phyloP scores from a whole-genome alignment of 2,797 vertebrate species.

The Potorous gilbertii region DNA sequence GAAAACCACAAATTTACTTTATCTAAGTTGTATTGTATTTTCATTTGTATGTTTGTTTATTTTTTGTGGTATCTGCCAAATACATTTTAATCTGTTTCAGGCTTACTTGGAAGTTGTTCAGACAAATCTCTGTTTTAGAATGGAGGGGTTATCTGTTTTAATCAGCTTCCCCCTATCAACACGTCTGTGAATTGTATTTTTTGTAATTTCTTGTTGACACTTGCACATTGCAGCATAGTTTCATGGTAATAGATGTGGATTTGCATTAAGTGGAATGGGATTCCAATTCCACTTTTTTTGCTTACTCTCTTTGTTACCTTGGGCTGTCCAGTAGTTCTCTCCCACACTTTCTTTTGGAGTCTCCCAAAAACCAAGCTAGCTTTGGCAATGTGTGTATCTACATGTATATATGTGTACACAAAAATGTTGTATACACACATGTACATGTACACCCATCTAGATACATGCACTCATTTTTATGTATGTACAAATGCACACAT shows the following conservation, averaged over 20 bases:
- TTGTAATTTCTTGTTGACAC: not conserved
- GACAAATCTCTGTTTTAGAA: not conserved
- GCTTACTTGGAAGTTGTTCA: not conserved
- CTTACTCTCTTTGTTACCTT: not conserved
- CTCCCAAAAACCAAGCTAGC: not conserved
- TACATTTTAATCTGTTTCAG: not conserved
- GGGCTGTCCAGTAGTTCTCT: not conserved
- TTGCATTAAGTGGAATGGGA: not conserved
- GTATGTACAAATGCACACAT: not conserved
- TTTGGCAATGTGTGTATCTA: not conserved
- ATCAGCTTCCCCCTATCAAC: not conserved
- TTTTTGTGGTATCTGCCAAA: not conserved
- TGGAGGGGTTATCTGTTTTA: not conserved
- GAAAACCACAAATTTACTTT: conserved; percentile 4
- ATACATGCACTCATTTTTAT: not conserved
- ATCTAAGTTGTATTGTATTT: not conserved
- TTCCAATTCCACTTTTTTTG: not conserved
- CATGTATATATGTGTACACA: not conserved
- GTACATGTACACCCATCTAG: not conserved
- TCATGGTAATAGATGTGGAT: not conserved
- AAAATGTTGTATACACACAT: not conserved
- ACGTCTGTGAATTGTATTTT: not conserved
- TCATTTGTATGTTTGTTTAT: not conserved
- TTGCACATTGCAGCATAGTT: not conserved
- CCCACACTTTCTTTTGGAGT: not conserved